A percentile compares a stretch with the other conserved stretches of the same genome.
Conservation (phyloP, 2,888 invertebrate species). For the Dicycla oo region DNA sequence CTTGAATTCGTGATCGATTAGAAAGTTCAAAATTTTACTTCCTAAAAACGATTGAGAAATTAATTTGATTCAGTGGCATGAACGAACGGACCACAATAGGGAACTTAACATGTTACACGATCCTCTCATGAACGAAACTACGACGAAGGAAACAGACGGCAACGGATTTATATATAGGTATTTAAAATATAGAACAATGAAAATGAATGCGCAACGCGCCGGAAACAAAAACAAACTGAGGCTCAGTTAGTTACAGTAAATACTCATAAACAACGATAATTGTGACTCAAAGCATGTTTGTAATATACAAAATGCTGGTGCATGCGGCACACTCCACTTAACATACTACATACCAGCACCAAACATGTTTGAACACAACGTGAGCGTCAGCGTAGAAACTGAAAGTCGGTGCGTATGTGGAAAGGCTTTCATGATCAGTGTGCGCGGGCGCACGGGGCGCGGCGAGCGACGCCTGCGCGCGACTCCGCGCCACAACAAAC, state of each 20-base stretch:
- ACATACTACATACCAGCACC: constrained; percentile 37
- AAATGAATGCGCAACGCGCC: neutral
- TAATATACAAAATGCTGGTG: constrained; percentile 21
- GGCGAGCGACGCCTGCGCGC: constrained; percentile 4
- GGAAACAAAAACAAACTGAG: constrained; percentile 25
- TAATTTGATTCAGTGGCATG: neutral
- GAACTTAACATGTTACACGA: too few relatives aligned
- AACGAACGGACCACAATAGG: too few relatives aligned
- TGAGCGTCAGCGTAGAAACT: constrained; percentile 49
- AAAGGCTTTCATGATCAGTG: constrained; percentile 59
- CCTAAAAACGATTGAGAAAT: neutral
- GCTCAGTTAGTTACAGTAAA: constrained; percentile 14
- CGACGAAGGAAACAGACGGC: neutral
- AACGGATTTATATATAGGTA: constrained; percentile 12
- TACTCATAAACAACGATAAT: neutral
- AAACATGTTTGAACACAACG: constrained; percentile 48
- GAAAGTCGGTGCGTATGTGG: constrained; percentile 56
- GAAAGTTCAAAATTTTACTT: neutral
- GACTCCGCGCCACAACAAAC: constrained; percentile 65
- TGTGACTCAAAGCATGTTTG: constrained; percentile 8
- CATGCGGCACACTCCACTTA: constrained; percentile 33
- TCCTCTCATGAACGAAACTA: neutral
- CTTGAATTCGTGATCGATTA: neutral
- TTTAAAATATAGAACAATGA: neutral
- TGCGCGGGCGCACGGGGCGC: constrained; percentile 33